These are phyloP conservation scores for Callipepla squamata DNA, from an alignment of 2,113 vertebrate species.

Conservation along the genomic window DNA sequence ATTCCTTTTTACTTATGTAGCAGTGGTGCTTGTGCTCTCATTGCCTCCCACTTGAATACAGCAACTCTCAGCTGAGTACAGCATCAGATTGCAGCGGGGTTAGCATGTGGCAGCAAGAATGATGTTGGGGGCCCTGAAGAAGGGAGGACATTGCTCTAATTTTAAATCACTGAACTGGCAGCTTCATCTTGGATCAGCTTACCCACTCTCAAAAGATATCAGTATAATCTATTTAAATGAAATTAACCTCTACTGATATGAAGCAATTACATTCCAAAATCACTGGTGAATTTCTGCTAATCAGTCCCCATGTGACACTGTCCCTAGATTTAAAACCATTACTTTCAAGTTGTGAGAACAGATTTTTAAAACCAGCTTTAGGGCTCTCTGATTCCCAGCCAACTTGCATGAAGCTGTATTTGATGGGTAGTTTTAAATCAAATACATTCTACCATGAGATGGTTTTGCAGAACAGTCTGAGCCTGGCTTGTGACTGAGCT, in stretches of 20 bases:
- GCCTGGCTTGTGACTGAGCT: neutral
- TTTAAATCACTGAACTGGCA: slow-evolving; percentile 48
- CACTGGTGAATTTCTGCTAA: neutral
- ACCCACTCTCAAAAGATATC: slow-evolving; percentile 25
- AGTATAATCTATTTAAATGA: slow-evolving; percentile 33
- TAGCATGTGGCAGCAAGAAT: slow-evolving; percentile 44
- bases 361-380: slow-evolving; percentile 11
- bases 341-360: slow-evolving; percentile 38
- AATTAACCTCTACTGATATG: neutral
- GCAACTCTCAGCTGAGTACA: neutral
- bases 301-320: neutral
- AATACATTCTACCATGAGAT: neutral
- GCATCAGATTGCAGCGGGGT: slow-evolving; percentile 55
- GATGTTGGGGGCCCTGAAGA: slow-evolving; percentile 7
- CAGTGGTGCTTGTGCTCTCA: neutral
- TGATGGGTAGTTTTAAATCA: neutral
- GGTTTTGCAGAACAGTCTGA: neutral
- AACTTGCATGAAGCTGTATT: neutral
- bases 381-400: neutral
- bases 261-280: slow-evolving; percentile 5
- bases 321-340: slow-evolving; percentile 24
- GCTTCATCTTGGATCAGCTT: slow-evolving; percentile 32
- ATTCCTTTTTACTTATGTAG: neutral
- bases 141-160: slow-evolving; percentile 42
- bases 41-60: slow-evolving; percentile 54